A percentile compares a stretch with the other conserved stretches of the same genome.
phyloP scores from a whole-genome alignment of 2,113 vertebrate genomes.

The Himantopus leucocephalus region DNA sequence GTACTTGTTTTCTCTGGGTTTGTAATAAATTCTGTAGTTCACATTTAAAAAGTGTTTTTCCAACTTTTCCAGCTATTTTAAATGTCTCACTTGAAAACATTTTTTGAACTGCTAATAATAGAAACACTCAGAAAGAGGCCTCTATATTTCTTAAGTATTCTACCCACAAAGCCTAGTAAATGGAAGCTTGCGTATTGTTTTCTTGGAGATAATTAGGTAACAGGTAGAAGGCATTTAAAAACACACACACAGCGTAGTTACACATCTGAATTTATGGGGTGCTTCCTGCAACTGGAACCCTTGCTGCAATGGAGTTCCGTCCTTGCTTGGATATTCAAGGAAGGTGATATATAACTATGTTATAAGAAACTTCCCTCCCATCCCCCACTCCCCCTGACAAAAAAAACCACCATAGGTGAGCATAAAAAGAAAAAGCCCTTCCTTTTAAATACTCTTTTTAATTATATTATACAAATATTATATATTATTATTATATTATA shows the following conservation, averaged over 20 bases:
- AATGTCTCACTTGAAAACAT: not conserved
- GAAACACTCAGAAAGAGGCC: not conserved
- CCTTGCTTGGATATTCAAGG: not conserved
- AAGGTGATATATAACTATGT: not conserved
- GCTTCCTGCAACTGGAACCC: not conserved
- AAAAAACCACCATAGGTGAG: not conserved
- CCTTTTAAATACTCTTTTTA: not conserved
- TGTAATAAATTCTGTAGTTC: slow-evolving; percentile 11
- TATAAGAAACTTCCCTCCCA: not conserved
- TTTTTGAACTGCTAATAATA: not conserved
- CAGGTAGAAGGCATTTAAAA: not conserved
- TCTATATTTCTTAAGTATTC: not conserved
- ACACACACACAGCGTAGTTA: not conserved
- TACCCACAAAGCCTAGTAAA: not conserved
- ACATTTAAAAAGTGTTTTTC: not conserved
- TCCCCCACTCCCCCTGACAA: accelerated
- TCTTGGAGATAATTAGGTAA: not conserved
- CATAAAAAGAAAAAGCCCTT: not conserved
- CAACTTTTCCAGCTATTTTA: not conserved
- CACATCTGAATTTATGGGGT: not conserved
- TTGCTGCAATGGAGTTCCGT: not conserved
- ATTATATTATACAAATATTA: not conserved
- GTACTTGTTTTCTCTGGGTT: not conserved
- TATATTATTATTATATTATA: not conserved
- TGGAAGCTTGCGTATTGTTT: not conserved